Evolutionary conservation across 2,113 vertebrate species (phyloP).

Genomic region (Arizona elegans): DNA sequence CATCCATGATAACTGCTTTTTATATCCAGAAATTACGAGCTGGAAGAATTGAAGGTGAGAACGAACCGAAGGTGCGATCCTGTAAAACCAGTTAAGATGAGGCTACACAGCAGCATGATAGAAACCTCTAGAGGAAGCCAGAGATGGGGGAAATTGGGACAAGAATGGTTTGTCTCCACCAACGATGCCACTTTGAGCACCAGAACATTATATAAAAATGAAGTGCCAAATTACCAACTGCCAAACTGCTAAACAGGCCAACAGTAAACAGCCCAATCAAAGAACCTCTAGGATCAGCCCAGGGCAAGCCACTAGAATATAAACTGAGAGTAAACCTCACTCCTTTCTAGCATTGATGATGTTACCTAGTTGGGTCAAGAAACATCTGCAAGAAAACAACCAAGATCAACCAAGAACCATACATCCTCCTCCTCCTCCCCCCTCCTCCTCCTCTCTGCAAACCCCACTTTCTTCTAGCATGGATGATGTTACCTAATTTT

Average conservation of each 20-base stretch:
- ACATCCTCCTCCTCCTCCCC: too few species aligned
- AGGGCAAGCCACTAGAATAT: background rate
- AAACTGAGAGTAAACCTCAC: too few species aligned
- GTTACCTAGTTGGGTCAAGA: too few species aligned
- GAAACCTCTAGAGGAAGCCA: conserved; percentile 41
- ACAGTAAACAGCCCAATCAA: background rate
- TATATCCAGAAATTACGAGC: conserved; percentile 65
- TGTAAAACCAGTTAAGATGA: conserved; percentile 55
- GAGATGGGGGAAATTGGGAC: conserved; percentile 56
- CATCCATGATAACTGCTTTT: conserved; percentile 56
- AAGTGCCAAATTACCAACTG: conserved; percentile 34
- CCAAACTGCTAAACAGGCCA: conserved; percentile 44
- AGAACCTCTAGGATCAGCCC: background rate
- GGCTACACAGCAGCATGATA: conserved; percentile 33
- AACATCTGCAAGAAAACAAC: too few species aligned
- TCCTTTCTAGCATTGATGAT: too few species aligned
- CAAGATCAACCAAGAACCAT: too few species aligned
- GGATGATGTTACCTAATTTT: too few species aligned
- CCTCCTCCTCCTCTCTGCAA: too few species aligned
- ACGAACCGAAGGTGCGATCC: conserved; percentile 46
- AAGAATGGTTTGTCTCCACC: conserved; percentile 41
- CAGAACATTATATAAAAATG: conserved; percentile 70
- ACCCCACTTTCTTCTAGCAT: too few species aligned
- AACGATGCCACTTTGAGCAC: conserved; percentile 43
- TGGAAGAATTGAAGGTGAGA: conserved; percentile 27